phyloP scores from a whole-genome alignment of 2,888 invertebrate species.

The Clostera curtula region DNA sequence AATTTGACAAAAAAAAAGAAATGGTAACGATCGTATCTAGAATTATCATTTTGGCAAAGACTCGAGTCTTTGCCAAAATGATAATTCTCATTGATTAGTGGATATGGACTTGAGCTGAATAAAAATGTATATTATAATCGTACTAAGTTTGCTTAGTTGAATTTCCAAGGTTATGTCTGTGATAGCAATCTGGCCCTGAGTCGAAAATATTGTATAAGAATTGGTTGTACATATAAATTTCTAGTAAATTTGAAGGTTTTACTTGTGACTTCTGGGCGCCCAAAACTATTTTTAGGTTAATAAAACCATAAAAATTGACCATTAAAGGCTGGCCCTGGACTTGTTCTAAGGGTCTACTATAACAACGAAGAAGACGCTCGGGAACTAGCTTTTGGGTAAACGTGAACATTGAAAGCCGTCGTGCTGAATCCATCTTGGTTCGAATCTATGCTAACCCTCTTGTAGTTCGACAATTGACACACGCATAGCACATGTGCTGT shows the following conservation, averaged over 20 bases:
- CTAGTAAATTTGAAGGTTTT: no score
- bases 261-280: no score
- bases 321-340: no score
- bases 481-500: slow-evolving; percentile 45
- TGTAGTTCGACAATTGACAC: slow-evolving; percentile 13
- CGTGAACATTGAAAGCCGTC: no score
- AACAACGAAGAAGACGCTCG: no score
- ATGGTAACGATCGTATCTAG: slow-evolving; percentile 2
- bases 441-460: slow-evolving; percentile 10
- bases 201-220: slow-evolving; percentile 3
- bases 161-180: slow-evolving; percentile 4
- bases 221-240: no score
- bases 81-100: slow-evolving; percentile 10
- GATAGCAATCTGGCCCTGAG: slow-evolving; percentile 6
- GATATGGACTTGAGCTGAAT: slow-evolving; percentile 1
- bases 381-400: no score
- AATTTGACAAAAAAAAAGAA: background rate
- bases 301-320: no score
- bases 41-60: slow-evolving; percentile 3
- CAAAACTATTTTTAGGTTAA: no score
- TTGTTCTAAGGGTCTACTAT: no score
- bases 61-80: slow-evolving; percentile 9
- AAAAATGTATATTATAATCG: slow-evolving; percentile 4
- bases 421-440: slow-evolving; percentile 15
- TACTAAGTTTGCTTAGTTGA: slow-evolving; percentile 3